These are phyloP conservation scores for Chloebia gouldiae DNA, from an alignment of 2,113 vertebrate species.

Conservation along the genomic window DNA sequence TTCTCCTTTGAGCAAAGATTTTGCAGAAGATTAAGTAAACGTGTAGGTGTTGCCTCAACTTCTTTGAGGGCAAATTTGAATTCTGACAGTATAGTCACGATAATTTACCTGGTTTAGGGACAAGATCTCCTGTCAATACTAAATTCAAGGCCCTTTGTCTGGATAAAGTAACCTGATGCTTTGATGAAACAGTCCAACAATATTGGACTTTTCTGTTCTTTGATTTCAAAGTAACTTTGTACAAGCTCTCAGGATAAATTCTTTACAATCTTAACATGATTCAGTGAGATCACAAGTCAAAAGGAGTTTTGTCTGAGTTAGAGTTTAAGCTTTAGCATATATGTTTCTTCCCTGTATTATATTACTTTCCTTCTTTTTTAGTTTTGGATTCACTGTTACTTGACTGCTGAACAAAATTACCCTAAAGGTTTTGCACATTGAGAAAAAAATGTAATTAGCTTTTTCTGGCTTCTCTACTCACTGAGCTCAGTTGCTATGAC, in stretches of 20 bases:
- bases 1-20: neutral
- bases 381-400: neutral
- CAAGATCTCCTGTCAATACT: neutral
- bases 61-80: neutral
- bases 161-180: neutral
- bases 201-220: neutral
- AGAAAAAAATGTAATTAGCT: neutral
- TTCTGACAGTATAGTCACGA: neutral
- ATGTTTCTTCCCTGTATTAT: neutral
- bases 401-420: neutral
- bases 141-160: neutral
- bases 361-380: neutral
- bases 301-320: neutral
- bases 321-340: neutral
- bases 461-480: neutral
- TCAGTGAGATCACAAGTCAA: neutral
- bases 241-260: neutral
- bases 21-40: neutral
- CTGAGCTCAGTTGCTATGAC: constrained; percentile 23
- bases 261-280: neutral
- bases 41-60: neutral
- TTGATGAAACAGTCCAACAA: neutral
- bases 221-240: neutral
- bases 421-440: neutral
- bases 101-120: neutral